These are phyloP conservation scores for Drosophila guanche DNA, from an alignment of 1,140 invertebrate genomes.

Conservation along the genomic window DNA sequence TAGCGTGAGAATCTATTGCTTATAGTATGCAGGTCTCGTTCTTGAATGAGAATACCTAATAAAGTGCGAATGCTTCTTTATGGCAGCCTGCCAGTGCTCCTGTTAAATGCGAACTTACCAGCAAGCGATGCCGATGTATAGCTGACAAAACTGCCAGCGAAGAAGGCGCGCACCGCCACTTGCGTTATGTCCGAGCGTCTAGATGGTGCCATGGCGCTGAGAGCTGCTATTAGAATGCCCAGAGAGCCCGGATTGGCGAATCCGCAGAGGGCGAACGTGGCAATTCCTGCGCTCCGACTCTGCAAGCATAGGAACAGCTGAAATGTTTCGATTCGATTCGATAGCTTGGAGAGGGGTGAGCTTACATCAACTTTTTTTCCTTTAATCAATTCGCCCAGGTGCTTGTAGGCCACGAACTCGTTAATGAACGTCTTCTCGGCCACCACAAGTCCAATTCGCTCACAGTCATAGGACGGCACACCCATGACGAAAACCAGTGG, in stretches of 20 bases:
- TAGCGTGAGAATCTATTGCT: too few relatives aligned
- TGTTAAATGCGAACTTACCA: slow-evolving; percentile 10
- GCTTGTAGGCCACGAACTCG: slow-evolving; percentile 94
- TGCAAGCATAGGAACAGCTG: slow-evolving; percentile 67
- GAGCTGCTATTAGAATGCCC: slow-evolving; percentile 42
- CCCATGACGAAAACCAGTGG: slow-evolving; percentile 90
- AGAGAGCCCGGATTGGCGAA: slow-evolving; percentile 56
- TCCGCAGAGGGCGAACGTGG: slow-evolving; percentile 96
- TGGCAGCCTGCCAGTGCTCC: too few relatives aligned
- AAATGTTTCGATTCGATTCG: not conserved
- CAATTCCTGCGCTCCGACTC: slow-evolving; percentile 90
- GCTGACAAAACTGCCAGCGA: slow-evolving; percentile 51
- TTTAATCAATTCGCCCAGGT: slow-evolving; percentile 87
- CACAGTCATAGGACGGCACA: slow-evolving; percentile 90
- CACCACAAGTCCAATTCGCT: slow-evolving; percentile 90
- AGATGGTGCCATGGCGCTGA: slow-evolving; percentile 41
- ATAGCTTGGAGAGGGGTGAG: not conserved
- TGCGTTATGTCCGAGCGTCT: slow-evolving; percentile 23
- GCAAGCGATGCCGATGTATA: slow-evolving; percentile 51
- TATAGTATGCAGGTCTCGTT: too few relatives aligned
- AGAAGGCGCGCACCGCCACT: slow-evolving; percentile 33
- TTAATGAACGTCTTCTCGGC: slow-evolving; percentile 95
- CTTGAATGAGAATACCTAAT: slow-evolving; percentile 42
- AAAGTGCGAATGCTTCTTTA: not conserved
- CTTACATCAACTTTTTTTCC: slow-evolving; percentile 86